Conservation (phyloP, 1,140 invertebrate species). For the Sitophilus oryzae region DNA sequence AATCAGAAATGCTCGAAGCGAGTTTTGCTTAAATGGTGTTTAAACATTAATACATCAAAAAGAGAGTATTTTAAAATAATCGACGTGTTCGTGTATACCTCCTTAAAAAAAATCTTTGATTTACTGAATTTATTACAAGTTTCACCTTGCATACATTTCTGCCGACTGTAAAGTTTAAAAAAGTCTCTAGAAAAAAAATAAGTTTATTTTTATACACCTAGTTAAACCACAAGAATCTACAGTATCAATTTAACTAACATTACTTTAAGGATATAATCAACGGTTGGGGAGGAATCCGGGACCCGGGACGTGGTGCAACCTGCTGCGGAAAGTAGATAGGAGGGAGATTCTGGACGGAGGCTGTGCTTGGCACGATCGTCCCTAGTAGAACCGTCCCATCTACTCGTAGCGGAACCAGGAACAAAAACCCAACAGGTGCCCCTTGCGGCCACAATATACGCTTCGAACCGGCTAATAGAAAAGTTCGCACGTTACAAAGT, state of each 20-base stretch:
- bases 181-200: too few species aligned
- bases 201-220: conserved; percentile 34
- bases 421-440: conserved; percentile 33
- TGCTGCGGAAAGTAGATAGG: conserved; percentile 12
- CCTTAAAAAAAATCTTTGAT: too few species aligned
- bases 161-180: too few species aligned
- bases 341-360: conserved; percentile 25
- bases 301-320: conserved; percentile 20
- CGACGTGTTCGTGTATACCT: too few species aligned
- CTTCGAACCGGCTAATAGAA: conserved; percentile 25
- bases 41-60: too few species aligned
- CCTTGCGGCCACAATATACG: conserved; percentile 37
- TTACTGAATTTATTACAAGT: too few species aligned
- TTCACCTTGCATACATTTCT: too few species aligned
- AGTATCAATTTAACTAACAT: conserved; percentile 44
- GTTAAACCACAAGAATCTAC: conserved; percentile 43
- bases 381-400: conserved; percentile 13
- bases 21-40: too few species aligned
- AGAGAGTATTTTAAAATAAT: too few species aligned
- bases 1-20: too few species aligned
- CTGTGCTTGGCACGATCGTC: conserved; percentile 12
- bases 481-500: conserved; percentile 2
- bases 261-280: conserved; percentile 32
- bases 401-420: conserved; percentile 8
- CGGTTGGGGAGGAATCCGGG: conserved; percentile 26